Base-by-base conservation (phyloP, 2,888 invertebrate species). In the Ichneumoninae sp. region DNA sequence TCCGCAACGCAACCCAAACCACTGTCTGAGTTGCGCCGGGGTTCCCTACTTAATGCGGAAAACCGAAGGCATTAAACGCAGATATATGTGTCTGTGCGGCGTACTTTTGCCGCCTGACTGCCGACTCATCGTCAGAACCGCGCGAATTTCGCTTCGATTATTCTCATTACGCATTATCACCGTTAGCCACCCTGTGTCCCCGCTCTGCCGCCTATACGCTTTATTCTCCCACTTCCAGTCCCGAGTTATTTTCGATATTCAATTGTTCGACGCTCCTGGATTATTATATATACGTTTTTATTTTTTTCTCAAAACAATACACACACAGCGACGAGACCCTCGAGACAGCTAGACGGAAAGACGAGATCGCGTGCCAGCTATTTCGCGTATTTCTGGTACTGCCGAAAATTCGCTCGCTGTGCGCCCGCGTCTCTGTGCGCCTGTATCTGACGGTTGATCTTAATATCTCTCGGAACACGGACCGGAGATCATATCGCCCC, bases 1-100 rank as follows among this genome's bases (percentile, higher is more conserved):
- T 79, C 62, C 69, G 66, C 70, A 57, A 44, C 86, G 83, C 57
- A 89, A 88, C 87, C 87, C 89, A 87, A 89, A 90, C 89, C 90
- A 88, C 90, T 87, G 91, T 92, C 93, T 92, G 93, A 93, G 92
- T 93, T 91, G 90, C 88, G 89, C 89, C 89, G 88, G 88, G 89
- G 87, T 88, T 90, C 87, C 86, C 91, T 92, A 92, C 92, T 93
- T 91, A 90, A 87, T 88, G 90, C 88, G 88, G 86, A 79, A 88
- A 89, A 89, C 88, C 88, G 83, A 89, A 87, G 89, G 87, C 86
- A 87, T 87, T 86, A 36, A 47, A 47, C 82, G 65, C 69, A 54
- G 68, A 72, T 19, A 75, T 44, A 19, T 70, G 52, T 76, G 62
- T 54, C 50, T 36, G 62, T 66, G 33, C 44, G 40, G 33, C 22